Conservation (phyloP, 92 coral and sea anemone genomes). For the Parazoanthus swiftii region DNA sequence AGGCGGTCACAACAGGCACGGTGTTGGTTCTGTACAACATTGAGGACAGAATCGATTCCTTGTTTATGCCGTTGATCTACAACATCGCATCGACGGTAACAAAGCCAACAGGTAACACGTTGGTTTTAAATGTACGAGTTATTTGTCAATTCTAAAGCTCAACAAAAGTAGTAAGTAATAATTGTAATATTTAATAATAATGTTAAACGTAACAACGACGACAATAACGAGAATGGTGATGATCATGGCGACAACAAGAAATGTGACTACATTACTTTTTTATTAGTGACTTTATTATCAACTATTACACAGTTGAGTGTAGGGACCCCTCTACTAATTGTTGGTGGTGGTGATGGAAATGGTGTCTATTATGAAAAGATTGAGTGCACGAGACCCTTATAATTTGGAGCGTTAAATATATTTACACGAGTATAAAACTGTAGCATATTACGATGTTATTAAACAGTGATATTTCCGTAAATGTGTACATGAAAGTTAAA, state of each 20-base stretch:
- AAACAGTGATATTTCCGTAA: too few relatives aligned
- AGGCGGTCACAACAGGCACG: slow-evolving; percentile 85
- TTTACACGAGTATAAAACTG: too few relatives aligned
- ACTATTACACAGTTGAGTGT: too few relatives aligned
- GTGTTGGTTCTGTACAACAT: slow-evolving; percentile 88
- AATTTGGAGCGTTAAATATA: too few relatives aligned
- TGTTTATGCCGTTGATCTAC: slow-evolving; percentile 94
- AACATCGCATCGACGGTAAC: slow-evolving; percentile 77
- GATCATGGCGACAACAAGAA: not conserved
- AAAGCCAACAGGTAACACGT: slow-evolving; percentile 62
- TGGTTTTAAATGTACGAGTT: not conserved
- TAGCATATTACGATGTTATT: too few relatives aligned
- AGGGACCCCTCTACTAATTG: too few relatives aligned
- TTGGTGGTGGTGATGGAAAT: too few relatives aligned
- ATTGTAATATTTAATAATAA: not conserved
- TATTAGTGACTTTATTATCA: too few relatives aligned
- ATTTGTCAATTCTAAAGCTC: not conserved
- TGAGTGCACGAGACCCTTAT: too few relatives aligned
- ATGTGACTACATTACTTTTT: too few relatives aligned
- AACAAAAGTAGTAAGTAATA: not conserved
- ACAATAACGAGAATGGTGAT: not conserved
- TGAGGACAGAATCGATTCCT: slow-evolving; percentile 79
- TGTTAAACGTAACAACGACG: not conserved
- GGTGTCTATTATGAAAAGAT: too few relatives aligned
- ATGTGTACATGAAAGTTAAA: too few relatives aligned